Percentiles rank a stretch among this genome's conserved stretches.
phyloP scores from a whole-genome alignment of 1,140 invertebrate species.

The Temnothorax curvispinosus region DNA sequence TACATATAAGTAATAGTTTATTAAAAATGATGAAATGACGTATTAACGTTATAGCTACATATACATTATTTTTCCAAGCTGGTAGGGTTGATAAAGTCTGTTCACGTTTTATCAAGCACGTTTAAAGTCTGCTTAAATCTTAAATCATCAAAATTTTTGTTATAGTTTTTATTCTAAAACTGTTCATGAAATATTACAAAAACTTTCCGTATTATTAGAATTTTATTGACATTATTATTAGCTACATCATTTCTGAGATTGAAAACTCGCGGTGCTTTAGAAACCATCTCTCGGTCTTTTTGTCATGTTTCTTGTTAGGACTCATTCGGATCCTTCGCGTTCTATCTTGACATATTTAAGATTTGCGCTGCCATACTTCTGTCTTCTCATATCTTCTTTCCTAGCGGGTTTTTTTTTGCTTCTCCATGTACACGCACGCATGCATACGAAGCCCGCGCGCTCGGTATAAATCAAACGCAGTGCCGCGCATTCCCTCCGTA shows the following conservation, averaged over 20 bases:
- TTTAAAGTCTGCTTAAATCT: not conserved
- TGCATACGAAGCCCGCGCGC: slow-evolving; percentile 29
- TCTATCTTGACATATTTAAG: slow-evolving; percentile 53
- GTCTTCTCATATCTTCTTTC: slow-evolving; percentile 36
- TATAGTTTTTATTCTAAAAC: not conserved
- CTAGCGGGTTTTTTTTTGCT: slow-evolving; percentile 40
- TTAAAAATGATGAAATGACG: not conserved
- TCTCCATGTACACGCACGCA: slow-evolving; percentile 28
- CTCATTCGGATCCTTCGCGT: slow-evolving; percentile 13
- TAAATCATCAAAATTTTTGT: not conserved
- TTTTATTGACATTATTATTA: slow-evolving; percentile 1
- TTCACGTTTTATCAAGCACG: not conserved
- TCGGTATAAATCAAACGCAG: slow-evolving; percentile 81
- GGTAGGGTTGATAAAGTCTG: not conserved
- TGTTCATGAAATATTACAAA: not conserved
- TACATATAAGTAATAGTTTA: not conserved
- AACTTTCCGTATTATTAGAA: not conserved
- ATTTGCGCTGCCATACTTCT: slow-evolving; percentile 41
- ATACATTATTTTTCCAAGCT: not conserved
- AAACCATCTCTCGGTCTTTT: not conserved
- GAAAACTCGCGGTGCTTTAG: not conserved
- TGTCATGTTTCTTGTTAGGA: slow-evolving; percentile 21
- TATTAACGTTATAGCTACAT: not conserved
- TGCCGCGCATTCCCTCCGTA: slow-evolving; percentile 73
- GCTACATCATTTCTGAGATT: not conserved